Conservation (phyloP, 2,888 invertebrate genomes). For the Trypoxylon attenuatum region DNA sequence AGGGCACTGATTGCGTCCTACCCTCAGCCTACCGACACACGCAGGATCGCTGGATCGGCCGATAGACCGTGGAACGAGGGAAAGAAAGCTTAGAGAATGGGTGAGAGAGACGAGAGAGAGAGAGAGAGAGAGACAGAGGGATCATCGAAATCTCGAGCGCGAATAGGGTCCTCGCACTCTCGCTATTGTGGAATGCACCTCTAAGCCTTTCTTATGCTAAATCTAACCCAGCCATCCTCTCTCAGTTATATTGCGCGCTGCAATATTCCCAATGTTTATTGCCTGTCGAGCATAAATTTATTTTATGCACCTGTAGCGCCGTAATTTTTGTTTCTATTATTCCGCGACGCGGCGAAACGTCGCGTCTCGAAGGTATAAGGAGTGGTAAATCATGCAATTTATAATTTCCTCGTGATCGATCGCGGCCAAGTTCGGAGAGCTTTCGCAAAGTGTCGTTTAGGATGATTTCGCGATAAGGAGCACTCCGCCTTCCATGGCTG, state of each 20-base stretch:
- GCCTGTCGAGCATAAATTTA: slow-evolving; percentile 7
- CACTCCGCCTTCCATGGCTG: slow-evolving; percentile 22
- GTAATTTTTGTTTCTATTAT: not conserved
- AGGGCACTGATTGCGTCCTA: slow-evolving; percentile 73
- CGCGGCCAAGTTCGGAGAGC: not conserved
- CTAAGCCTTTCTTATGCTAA: slow-evolving; percentile 71
- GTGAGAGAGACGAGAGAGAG: slow-evolving; percentile 21
- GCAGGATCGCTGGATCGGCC: not conserved
- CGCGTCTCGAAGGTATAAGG: too few relatives aligned
- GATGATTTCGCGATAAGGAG: not conserved
- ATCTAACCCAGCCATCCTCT: slow-evolving; percentile 28
- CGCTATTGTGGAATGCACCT: slow-evolving; percentile 61
- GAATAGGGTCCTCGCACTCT: slow-evolving; percentile 9
- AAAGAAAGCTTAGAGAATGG: slow-evolving; percentile 13
- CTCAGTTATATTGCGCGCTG: slow-evolving; percentile 15
- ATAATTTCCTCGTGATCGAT: not conserved
- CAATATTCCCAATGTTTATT: slow-evolving; percentile 16
- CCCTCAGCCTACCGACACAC: slow-evolving; percentile 46
- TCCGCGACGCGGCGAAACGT: not conserved
- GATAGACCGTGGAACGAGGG: not conserved
- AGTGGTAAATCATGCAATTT: too few relatives aligned
- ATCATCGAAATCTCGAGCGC: slow-evolving; percentile 46
- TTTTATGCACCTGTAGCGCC: not conserved
- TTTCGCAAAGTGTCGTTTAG: not conserved
- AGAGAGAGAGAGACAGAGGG: slow-evolving; percentile 20